Evolutionary conservation across 2,888 invertebrate species (phyloP).

Genomic region (Cataglyphis rosenhaueri): DNA sequence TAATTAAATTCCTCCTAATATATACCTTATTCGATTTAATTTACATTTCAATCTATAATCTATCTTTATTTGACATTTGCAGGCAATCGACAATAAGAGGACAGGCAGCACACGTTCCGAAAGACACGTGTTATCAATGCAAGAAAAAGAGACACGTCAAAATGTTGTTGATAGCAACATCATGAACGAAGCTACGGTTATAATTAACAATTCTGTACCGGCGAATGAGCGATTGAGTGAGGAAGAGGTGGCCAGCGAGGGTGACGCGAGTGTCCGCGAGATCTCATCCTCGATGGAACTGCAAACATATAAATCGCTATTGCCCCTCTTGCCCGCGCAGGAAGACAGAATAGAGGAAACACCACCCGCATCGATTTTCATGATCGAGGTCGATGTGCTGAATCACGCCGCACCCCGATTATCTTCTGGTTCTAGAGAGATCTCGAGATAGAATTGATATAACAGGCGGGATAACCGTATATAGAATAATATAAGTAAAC

Average conservation of each 20-base stretch:
- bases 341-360: conserved; percentile 55
- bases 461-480: neutral
- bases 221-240: conserved; percentile 64
- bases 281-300: conserved; percentile 67
- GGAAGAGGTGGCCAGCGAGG: conserved; percentile 62
- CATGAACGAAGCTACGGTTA: neutral
- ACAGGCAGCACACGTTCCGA: conserved; percentile 14
- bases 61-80: conserved; percentile 3
- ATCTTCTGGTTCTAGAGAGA: conserved; percentile 51
- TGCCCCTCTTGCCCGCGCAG: conserved; percentile 63
- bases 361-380: conserved; percentile 74
- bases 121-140: conserved; percentile 51
- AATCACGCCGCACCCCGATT: conserved; percentile 65
- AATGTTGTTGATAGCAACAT: neutral
- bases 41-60: neutral
- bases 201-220: conserved; percentile 8
- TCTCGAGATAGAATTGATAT: conserved; percentile 50
- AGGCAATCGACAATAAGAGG: conserved; percentile 64
- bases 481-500: neutral
- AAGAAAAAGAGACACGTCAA: conserved; percentile 48
- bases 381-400: conserved; percentile 79
- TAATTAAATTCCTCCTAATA: neutral
- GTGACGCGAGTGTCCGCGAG: neutral
- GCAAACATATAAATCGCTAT: conserved; percentile 68
- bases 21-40: neutral